Evolutionary conservation across 2,113 vertebrate species (phyloP).

Genomic region (Dasypus novemcinctus): DNA sequence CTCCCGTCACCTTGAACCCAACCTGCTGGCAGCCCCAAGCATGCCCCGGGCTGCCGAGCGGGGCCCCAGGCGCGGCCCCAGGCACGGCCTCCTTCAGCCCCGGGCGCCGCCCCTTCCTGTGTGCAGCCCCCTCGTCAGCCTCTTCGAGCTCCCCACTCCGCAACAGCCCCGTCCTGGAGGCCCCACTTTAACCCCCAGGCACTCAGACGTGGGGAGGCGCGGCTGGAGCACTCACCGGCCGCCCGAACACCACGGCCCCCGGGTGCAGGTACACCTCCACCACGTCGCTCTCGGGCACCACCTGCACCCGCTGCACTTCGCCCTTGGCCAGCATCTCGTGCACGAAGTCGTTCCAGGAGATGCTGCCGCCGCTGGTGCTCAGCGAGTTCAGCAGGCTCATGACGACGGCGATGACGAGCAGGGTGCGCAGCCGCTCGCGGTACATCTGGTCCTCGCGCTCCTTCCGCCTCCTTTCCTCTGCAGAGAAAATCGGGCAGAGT

Average conservation of each 20-base stretch:
- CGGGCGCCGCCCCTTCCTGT: too few species aligned
- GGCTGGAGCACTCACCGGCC: slow-evolving; percentile 86
- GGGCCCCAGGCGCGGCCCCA: too few species aligned
- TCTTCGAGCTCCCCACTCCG: too few species aligned
- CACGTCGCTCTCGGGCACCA: slow-evolving; percentile 93
- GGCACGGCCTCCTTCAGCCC: too few species aligned
- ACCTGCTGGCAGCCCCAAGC: too few species aligned
- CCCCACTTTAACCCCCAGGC: too few species aligned
- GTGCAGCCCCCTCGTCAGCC: too few species aligned
- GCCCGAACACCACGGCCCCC: slow-evolving; percentile 93
- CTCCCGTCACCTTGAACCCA: too few species aligned
- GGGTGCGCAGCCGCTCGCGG: slow-evolving; percentile 88
- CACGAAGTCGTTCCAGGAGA: slow-evolving; percentile 98
- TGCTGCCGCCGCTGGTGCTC: slow-evolving; percentile 86
- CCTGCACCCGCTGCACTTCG: slow-evolving; percentile 94
- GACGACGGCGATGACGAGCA: slow-evolving; percentile 89
- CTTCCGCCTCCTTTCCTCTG: slow-evolving; percentile 91
- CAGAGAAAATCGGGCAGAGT: too few species aligned
- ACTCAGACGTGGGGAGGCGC: too few species aligned
- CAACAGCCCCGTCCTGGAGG: too few species aligned
- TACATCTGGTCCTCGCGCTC: slow-evolving; percentile 93
- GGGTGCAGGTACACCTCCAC: slow-evolving; percentile 95
- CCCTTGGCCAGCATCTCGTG: slow-evolving; percentile 98
- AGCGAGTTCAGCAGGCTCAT: slow-evolving; percentile 88
- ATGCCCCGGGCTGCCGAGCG: too few species aligned